Percentiles rank a stretch among this genome's conserved stretches.
phyloP scores from a whole-genome alignment of 2,888 invertebrate genomes.

The Stenichneumon culpator region DNA sequence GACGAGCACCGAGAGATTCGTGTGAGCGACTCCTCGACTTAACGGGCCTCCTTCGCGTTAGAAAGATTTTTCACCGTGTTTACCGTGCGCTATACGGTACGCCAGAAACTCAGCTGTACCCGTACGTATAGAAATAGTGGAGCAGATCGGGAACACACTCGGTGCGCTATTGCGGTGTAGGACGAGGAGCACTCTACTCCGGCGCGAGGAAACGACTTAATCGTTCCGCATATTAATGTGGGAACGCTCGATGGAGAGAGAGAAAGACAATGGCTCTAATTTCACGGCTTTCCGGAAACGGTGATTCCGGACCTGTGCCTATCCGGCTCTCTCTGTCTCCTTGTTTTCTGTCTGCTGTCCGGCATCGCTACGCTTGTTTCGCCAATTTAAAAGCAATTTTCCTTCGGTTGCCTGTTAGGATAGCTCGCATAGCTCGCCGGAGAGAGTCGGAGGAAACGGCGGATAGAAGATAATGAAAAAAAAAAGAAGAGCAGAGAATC shows the following conservation, averaged over 20 bases:
- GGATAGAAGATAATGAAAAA: constrained; percentile 50
- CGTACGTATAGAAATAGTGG: constrained; percentile 46
- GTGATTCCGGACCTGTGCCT: constrained; percentile 66
- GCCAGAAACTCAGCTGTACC: constrained; percentile 17
- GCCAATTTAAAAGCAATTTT: constrained; percentile 84
- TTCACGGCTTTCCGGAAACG: constrained; percentile 77
- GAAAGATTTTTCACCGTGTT: constrained; percentile 10
- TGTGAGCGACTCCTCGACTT: constrained; percentile 47
- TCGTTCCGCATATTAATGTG: constrained; percentile 74
- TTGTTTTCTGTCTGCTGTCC: constrained; percentile 61
- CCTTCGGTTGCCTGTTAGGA: constrained; percentile 64
- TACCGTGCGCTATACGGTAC: constrained; percentile 6
- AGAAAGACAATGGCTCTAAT: constrained; percentile 71
- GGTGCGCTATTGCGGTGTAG: constrained; percentile 33
- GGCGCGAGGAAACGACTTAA: constrained; percentile 72
- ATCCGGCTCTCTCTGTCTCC: constrained; percentile 31
- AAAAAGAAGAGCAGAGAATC: constrained; percentile 65
- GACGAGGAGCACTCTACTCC: constrained; percentile 24
- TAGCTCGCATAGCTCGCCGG: constrained; percentile 31
- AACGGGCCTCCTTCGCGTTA: constrained; percentile 22
- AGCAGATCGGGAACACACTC: constrained; percentile 54
- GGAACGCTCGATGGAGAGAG: constrained; percentile 65
- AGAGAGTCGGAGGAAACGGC: constrained; percentile 39
- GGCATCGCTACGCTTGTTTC: constrained; percentile 70
- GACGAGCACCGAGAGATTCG: constrained; percentile 34